Evolutionary conservation across 2,888 invertebrate species (phyloP).

Genomic region (Pyrocoelia pectoralis): DNA sequence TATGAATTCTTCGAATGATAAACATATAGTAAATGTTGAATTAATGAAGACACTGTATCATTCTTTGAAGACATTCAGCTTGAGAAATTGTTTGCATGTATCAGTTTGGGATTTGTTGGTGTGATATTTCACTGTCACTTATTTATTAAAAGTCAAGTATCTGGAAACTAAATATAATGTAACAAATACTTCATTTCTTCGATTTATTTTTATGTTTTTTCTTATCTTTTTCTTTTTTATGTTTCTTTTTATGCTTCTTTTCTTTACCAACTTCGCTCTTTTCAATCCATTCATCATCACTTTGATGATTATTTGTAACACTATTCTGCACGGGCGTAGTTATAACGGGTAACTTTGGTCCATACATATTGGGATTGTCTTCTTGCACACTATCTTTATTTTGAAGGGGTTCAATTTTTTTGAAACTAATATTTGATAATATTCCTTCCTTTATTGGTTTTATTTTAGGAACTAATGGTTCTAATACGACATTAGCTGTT

Average conservation of each 20-base stretch:
- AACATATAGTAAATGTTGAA: no score
- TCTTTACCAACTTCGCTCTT: constrained; percentile 52
- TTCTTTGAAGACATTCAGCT: no score
- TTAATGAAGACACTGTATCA: no score
- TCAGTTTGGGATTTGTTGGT: no score
- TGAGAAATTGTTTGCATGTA: no score
- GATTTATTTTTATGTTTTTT: constrained; percentile 43
- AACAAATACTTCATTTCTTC: constrained; percentile 18
- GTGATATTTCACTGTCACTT: no score
- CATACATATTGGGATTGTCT: constrained; percentile 59
- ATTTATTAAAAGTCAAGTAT: no score
- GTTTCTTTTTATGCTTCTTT: constrained; percentile 60
- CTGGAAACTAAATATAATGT: no score
- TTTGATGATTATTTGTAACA: constrained; percentile 44
- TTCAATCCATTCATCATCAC: constrained; percentile 64
- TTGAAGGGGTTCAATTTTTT: constrained; percentile 14
- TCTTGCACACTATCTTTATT: not conserved
- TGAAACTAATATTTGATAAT: constrained; percentile 51
- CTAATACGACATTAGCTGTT: constrained; percentile 50
- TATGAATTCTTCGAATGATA: no score
- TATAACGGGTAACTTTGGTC: constrained; percentile 65
- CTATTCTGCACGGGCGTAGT: constrained; percentile 46
- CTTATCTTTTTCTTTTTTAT: constrained; percentile 52
- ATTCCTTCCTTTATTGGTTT: constrained; percentile 56
- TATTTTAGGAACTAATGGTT: constrained; percentile 54